Percentiles rank a stretch among this genome's conserved stretches.
Conservation (phyloP, 2,888 invertebrate genomes). For the Hofmannophila pseudospretella region DNA sequence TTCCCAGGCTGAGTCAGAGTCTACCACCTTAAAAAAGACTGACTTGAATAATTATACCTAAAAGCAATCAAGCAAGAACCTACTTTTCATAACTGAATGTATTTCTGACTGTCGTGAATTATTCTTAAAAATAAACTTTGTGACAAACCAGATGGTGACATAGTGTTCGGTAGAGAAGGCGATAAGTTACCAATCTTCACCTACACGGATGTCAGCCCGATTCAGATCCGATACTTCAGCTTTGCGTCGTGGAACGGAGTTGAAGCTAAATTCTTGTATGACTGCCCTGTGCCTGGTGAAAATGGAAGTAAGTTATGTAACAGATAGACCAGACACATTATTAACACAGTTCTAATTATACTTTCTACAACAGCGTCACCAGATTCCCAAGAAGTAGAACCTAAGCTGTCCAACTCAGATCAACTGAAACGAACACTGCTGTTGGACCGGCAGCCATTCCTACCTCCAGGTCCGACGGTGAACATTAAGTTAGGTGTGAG, state of each 20-base stretch:
- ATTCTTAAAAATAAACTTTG: too few relatives aligned
- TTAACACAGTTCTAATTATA: too few relatives aligned
- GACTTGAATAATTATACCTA: too few relatives aligned
- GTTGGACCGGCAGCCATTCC: constrained; percentile 55
- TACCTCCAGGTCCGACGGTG: constrained; percentile 38
- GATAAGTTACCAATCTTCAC: constrained; percentile 76
- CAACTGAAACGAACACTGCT: constrained; percentile 72
- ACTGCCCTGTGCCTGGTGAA: constrained; percentile 70
- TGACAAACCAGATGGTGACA: constrained; percentile 68
- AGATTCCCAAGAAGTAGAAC: constrained; percentile 52
- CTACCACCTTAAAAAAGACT: too few relatives aligned
- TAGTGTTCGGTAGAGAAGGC: constrained; percentile 81
- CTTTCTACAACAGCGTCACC: constrained; percentile 26
- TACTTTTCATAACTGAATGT: too few relatives aligned
- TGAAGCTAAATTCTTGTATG: constrained; percentile 83
- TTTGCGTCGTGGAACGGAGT: constrained; percentile 83
- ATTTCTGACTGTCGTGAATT: not conserved
- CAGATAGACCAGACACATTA: too few relatives aligned
- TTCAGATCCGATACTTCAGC: constrained; percentile 81
- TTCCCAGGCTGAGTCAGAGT: too few relatives aligned
- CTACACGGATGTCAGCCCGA: constrained; percentile 77
- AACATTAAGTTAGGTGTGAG: constrained; percentile 39
- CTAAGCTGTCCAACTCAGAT: constrained; percentile 65
- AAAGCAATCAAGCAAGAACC: too few relatives aligned
- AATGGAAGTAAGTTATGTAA: constrained; percentile 37